Base-by-base conservation (phyloP, 2,113 vertebrate genomes). In the Syngnathus scovelli region DNA sequence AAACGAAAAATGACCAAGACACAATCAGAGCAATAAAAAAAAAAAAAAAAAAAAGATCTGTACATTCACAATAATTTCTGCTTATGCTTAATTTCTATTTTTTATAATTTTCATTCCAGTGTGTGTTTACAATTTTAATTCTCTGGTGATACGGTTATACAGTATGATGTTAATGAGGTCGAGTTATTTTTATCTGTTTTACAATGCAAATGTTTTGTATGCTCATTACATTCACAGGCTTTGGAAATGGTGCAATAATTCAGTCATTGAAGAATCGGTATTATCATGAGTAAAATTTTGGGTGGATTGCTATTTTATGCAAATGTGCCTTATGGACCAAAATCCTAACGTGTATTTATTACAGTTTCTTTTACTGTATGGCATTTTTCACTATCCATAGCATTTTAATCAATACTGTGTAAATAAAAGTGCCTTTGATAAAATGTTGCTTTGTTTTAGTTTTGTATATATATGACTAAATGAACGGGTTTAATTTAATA, bases 51-150 rank as follows among this genome's bases (percentile, higher is more conserved):
- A 33, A 23, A 23, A 16, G 1, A 44, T 16, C 39, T 62, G 16
- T 44, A 62, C 61, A 16, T 62, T 62, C 39, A 43, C 27, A 62
- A 62, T 44, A 46, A 62, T 62, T 41, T 27, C 15, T 62, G 41
- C 12, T 33, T 44, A 16, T 62, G 39, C 7, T 21, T 43, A 7
- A 23, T 62, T 43, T 43, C 60, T 61, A 21, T 21, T 61, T 16
- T 12, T 8, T 10, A 18, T 39, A 39, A 19, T 9, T 39, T 61
- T 61, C 6, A 11, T 39, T 61, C 37, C 59, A 61, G 58, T 19
- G 16, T 39, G 58, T 62, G 61, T 62, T 62, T 44, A 62, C 39
- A 44, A 62, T 43, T 27, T 21, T 43, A 43, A 27, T 44, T 27
- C 21, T 15, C 21, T 27, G 39, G 19, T 23, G 21, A 7, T 62